Evolutionary conservation across 2,888 invertebrate genomes (phyloP), one percentile per base, ranked within the genome.

Genomic region (Rambutsinella grinnellia): DNA sequence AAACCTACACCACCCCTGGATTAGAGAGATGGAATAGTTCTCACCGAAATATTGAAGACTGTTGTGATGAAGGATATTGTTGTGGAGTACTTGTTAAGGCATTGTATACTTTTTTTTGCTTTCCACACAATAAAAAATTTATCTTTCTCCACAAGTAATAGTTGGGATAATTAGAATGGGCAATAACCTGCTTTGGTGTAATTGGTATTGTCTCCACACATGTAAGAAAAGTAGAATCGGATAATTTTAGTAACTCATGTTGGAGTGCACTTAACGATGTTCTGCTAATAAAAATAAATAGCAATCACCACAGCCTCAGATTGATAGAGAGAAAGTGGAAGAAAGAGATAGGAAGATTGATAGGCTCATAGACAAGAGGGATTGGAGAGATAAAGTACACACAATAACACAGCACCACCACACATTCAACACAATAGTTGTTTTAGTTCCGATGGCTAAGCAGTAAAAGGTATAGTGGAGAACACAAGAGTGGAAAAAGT

Each of bases 311-410:
- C n/a, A n/a, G n/a, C n/a, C n/a, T n/a, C 51, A 61, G 66, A 66
- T 74, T 54, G 54, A 54, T 17, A 54, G 54, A 66, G 65, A 66
- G 47, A 66, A 36, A 49, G 26, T 49, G 10, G 28, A 74, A 26
- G 61, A 67, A 61, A 68, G 68, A 75, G 75, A 75, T 67, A 47
- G 62, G 27, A 62, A 67, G 67, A 67, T 66, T 66, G 68, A 68
- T 68, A 57, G 62, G 46, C 23, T 27, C 54, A 58, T 58, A 58
- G 44, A 19, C 49, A 28, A 53, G 61, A 60, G 24, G 47, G 47
- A 66, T 28, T 54, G 23, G 46, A 74, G 36, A 10, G 23, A 67
- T 60, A 58, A 27, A 60, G 27, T 54, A 56, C 67, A 66, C 74
- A 66, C 44, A 66, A 61, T 61, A 67, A 53, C 74, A 74, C 65